phyloP scores from a whole-genome alignment of 2,113 vertebrate species.

The Dissostichus mawsoni region DNA sequence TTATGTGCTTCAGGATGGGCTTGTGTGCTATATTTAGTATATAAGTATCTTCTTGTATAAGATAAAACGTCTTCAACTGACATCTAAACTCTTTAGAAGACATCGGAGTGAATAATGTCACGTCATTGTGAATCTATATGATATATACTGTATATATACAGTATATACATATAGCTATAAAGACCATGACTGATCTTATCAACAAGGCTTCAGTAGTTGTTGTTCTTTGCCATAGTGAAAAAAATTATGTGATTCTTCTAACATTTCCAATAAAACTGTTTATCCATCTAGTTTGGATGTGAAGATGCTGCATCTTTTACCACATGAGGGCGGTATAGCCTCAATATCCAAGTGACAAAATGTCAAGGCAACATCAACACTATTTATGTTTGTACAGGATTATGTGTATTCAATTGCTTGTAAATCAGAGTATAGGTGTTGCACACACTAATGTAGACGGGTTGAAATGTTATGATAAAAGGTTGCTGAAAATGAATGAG shows the following conservation, averaged over 20 bases:
- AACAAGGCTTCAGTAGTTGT: background rate
- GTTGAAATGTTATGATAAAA: background rate
- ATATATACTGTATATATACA: too few relatives aligned
- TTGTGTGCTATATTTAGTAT: too few relatives aligned
- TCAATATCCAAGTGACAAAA: background rate
- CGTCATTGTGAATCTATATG: too few relatives aligned
- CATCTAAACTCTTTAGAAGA: too few relatives aligned
- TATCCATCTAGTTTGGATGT: background rate
- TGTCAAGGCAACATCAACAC: background rate
- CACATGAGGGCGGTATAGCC: constrained; percentile 55
- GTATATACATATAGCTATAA: too few relatives aligned
- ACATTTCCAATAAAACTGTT: background rate
- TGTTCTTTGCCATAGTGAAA: background rate
- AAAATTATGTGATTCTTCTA: too few relatives aligned
- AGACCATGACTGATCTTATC: too few relatives aligned
- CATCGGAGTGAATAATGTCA: too few relatives aligned
- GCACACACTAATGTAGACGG: background rate
- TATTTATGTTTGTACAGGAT: background rate
- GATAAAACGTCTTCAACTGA: too few relatives aligned
- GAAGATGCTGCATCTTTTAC: background rate
- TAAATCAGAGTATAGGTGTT: background rate
- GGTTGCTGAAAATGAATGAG: too few relatives aligned
- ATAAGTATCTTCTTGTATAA: background rate
- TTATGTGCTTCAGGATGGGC: too few relatives aligned
- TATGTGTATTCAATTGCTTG: background rate